Evolutionary conservation across 2,888 invertebrate species (phyloP).

Genomic region (Eucera pruinosa): DNA sequence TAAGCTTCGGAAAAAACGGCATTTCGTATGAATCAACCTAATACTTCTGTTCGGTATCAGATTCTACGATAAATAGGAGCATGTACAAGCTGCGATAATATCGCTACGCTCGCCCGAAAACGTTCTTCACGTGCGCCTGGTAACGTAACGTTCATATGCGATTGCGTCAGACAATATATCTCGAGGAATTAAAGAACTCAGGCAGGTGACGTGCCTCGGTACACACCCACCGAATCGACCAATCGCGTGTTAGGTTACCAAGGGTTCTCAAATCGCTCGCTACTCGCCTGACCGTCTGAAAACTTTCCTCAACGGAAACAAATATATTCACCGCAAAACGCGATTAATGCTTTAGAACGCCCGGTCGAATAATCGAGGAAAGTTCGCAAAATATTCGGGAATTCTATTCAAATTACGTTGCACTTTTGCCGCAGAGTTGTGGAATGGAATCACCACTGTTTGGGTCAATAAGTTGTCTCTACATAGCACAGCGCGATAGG

Average conservation of each 20-base stretch:
- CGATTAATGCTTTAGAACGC: no score
- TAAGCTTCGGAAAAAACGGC: no score
- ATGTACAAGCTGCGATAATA: not conserved
- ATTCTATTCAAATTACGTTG: not conserved
- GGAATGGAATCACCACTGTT: slow-evolving; percentile 23
- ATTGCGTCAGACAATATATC: slow-evolving; percentile 54
- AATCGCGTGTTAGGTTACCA: slow-evolving; percentile 54
- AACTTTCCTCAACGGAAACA: not conserved
- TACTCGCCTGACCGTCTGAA: not conserved
- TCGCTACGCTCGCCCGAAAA: slow-evolving; percentile 2
- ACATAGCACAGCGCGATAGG: slow-evolving; percentile 2
- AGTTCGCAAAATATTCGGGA: no score
- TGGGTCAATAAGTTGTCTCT: slow-evolving; percentile 47
- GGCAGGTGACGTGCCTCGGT: slow-evolving; percentile 65
- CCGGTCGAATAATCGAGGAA: no score
- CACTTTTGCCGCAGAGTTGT: no score
- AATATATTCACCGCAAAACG: not conserved
- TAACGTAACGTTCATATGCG: slow-evolving; percentile 40
- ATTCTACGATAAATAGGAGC: not conserved
- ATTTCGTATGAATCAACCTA: no score
- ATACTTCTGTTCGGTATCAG: not conserved
- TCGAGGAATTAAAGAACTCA: slow-evolving; percentile 1
- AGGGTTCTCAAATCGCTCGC: slow-evolving; percentile 43
- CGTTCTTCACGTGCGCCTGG: not conserved
- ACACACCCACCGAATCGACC: slow-evolving; percentile 68